Evolutionary conservation across 2,888 invertebrate species (phyloP).

Genomic region (Chironomus riparius): DNA sequence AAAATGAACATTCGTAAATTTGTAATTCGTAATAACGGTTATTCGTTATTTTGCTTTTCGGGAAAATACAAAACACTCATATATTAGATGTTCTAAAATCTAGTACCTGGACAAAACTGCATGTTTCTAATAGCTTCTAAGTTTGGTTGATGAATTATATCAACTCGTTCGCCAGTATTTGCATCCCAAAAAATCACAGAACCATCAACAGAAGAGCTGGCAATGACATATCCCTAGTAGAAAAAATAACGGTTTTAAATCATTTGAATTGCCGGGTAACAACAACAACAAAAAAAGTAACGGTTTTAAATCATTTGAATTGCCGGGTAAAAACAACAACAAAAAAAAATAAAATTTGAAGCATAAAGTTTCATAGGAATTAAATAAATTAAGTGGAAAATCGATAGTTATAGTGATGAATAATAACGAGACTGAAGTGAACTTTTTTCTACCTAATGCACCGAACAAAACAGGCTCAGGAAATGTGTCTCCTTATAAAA

Average conservation of each 20-base stretch:
- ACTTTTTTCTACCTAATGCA: constrained; percentile 12
- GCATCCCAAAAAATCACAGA: constrained; percentile 59
- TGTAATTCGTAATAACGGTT: too few species aligned
- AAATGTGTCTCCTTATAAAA: constrained; percentile 65
- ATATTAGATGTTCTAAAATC: too few species aligned
- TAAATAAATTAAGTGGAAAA: background rate
- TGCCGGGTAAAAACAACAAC: background rate
- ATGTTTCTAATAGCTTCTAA: constrained; percentile 51
- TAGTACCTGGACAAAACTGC: constrained; percentile 30
- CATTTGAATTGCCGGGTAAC: background rate
- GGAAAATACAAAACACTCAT: too few species aligned
- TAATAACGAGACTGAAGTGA: constrained; percentile 8
- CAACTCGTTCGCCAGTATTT: constrained; percentile 50
- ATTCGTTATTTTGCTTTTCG: too few species aligned
- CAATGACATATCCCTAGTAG: constrained; percentile 52
- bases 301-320: background rate
- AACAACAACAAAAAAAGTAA: background rate
- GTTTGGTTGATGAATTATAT: constrained; percentile 56
- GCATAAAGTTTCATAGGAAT: background rate
- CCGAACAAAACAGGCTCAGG: constrained; percentile 37
- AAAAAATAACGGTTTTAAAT: background rate
- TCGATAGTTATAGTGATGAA: background rate
- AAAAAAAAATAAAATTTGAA: constrained; percentile 30
- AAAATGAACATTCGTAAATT: too few species aligned
- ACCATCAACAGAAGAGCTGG: constrained; percentile 60